Percentiles rank a stretch among this genome's conserved stretches.
Conservation (phyloP, 2,888 invertebrate species). For the Agrilus biguttatus region DNA sequence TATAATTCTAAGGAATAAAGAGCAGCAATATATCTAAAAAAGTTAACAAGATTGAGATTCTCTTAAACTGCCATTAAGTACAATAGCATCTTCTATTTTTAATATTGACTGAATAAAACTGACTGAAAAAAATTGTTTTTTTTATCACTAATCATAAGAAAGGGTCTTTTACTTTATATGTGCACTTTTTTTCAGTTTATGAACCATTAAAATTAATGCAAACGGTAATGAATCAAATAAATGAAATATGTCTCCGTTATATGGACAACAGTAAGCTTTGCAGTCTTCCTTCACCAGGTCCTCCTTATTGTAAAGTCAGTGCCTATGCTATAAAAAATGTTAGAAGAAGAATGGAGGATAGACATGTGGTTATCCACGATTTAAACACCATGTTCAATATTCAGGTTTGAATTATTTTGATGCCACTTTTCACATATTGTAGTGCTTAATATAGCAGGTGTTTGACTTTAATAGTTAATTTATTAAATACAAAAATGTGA, state of each 20-base stretch:
- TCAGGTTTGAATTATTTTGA: constrained; percentile 37
- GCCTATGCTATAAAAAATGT: constrained; percentile 66
- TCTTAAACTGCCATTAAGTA: no score
- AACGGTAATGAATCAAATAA: constrained; percentile 54
- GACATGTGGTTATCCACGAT: constrained; percentile 71
- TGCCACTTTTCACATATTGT: not conserved
- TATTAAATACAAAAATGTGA: no score
- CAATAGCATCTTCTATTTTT: no score
- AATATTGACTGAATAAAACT: no score
- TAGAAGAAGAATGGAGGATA: constrained; percentile 84
- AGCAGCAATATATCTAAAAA: no score
- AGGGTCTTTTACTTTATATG: no score
- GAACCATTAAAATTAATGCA: constrained; percentile 62
- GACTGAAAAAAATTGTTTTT: no score
- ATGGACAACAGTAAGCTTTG: constrained; percentile 52
- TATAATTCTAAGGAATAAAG: no score
- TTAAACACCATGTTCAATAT: constrained; percentile 68
- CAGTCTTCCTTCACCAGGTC: constrained; percentile 44
- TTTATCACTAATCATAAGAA: no score
- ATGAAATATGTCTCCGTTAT: constrained; percentile 55
- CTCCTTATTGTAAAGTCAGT: constrained; percentile 37
- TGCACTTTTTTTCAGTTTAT: constrained; percentile 42
- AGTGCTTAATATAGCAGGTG: not conserved
- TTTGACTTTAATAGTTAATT: constrained; percentile 14
- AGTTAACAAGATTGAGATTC: no score